Evolutionary conservation across 2,797 vertebrate genomes (phyloP).

Genomic region (Chrosomus eos): DNA sequence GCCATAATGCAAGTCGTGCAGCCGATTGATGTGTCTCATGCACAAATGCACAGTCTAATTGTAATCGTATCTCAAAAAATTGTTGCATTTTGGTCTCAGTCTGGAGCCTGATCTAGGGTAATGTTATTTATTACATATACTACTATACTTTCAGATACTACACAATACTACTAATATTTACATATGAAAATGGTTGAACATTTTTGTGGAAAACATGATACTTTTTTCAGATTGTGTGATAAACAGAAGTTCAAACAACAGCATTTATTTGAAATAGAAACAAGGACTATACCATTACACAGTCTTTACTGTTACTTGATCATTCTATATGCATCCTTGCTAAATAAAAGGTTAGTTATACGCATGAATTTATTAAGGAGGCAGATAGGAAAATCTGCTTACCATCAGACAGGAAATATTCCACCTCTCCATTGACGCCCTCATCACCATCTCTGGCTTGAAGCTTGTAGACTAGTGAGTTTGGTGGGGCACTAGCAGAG

Average conservation of each 20-base stretch:
- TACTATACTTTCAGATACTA: not conserved
- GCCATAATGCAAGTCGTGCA: too few relatives aligned
- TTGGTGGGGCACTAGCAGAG: slow-evolving; percentile 71
- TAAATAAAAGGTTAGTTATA: not conserved
- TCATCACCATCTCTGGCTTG: slow-evolving; percentile 84
- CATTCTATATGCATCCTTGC: not conserved
- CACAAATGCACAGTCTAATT: too few relatives aligned
- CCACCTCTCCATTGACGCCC: slow-evolving; percentile 83
- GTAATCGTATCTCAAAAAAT: too few relatives aligned
- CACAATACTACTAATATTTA: not conserved
- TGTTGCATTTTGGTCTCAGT: too few relatives aligned
- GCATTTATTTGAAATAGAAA: not conserved
- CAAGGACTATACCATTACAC: not conserved
- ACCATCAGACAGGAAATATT: slow-evolving; percentile 90
- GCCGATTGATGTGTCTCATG: too few relatives aligned
- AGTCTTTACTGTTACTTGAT: not conserved
- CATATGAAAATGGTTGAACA: not conserved
- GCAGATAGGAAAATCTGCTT: slow-evolving; percentile 50
- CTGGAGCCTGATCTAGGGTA: not conserved
- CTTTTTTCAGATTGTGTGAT: not conserved
- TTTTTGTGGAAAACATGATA: not conserved
- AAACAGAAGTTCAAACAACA: not conserved
- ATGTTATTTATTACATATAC: not conserved
- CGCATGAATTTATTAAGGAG: not conserved
- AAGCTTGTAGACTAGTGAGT: slow-evolving; percentile 84